Conservation (phyloP, 2,888 invertebrate species). For the Mythimna loreyi region DNA sequence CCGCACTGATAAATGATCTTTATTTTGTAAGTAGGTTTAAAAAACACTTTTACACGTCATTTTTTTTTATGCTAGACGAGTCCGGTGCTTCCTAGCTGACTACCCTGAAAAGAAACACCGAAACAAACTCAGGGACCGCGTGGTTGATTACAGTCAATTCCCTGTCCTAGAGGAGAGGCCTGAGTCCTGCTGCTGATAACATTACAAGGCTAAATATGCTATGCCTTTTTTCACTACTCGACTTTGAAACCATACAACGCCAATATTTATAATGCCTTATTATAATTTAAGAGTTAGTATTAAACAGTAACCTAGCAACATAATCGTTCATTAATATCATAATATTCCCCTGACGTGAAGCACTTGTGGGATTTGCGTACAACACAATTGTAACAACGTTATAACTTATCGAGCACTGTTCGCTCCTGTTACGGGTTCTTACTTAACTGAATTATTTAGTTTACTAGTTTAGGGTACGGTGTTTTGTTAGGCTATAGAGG, state of each 20-base stretch:
- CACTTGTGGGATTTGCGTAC: conserved; percentile 3
- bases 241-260: not conserved
- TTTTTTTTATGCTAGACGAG: too few relatives aligned
- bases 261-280: not conserved
- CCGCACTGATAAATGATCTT: too few relatives aligned
- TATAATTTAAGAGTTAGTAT: too few relatives aligned
- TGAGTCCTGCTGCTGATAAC: too few relatives aligned
- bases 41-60: too few relatives aligned
- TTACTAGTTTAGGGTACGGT: not conserved
- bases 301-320: conserved; percentile 5
- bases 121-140: too few relatives aligned
- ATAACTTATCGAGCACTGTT: conserved; percentile 39
- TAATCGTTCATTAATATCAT: not conserved
- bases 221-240: not conserved
- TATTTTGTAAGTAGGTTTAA: too few relatives aligned
- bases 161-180: too few relatives aligned
- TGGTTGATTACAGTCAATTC: too few relatives aligned
- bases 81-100: too few relatives aligned
- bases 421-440: conserved; percentile 3
- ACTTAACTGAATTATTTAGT: conserved; percentile 31
- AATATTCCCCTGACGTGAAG: conserved; percentile 8
- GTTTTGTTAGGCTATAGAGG: conserved; percentile 9
- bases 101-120: too few relatives aligned
- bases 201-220: too few relatives aligned
- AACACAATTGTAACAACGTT: conserved; percentile 34